These are phyloP conservation scores for Arvicola amphibius DNA, from an alignment of 2,797 vertebrate species.

Conservation along the genomic window DNA sequence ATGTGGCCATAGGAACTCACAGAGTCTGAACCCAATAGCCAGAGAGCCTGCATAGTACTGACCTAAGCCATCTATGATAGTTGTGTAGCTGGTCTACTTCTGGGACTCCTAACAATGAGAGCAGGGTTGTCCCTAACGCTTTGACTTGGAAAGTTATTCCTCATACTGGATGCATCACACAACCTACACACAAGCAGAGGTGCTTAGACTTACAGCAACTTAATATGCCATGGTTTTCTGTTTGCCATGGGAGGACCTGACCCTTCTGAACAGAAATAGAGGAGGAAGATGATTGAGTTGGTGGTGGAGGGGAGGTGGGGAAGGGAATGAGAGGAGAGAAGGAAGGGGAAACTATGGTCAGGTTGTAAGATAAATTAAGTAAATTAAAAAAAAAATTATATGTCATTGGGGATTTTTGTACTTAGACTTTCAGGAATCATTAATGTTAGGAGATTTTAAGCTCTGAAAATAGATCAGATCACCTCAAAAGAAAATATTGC, in stretches of 20 bases:
- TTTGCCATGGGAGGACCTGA: background rate
- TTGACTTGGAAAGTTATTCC: background rate
- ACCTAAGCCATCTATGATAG: background rate
- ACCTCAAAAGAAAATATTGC: background rate
- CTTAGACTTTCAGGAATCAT: background rate
- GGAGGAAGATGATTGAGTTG: background rate
- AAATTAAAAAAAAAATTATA: background rate
- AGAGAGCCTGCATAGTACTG: background rate
- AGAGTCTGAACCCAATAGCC: background rate
- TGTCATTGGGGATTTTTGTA: background rate
- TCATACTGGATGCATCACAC: background rate
- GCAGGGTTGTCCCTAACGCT: background rate
- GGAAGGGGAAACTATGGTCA: background rate
- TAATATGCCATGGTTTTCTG: background rate
- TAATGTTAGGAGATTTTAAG: background rate
- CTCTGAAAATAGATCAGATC: background rate
- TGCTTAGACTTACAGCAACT: background rate
- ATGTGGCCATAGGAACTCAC: background rate
- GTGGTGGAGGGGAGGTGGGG: background rate
- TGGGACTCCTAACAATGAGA: background rate
- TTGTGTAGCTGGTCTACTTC: background rate
- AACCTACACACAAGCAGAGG: background rate
- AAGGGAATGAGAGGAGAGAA: background rate
- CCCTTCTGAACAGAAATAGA: background rate
- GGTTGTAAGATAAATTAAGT: background rate